Percentiles rank a stretch among this genome's conserved stretches.
phyloP scores from a whole-genome alignment of 2,888 invertebrate genomes.

The Beris chalybata region DNA sequence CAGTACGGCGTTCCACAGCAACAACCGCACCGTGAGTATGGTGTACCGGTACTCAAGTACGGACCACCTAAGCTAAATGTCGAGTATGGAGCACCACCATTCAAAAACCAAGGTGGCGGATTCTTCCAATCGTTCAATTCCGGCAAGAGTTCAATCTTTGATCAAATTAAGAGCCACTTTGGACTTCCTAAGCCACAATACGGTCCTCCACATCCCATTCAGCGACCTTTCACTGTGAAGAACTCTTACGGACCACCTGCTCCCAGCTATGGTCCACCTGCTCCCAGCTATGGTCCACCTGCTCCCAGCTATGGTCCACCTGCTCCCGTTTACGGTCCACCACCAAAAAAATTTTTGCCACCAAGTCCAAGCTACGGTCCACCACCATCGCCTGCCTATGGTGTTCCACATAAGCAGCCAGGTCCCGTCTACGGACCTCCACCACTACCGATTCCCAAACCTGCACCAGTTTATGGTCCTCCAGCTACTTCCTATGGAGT shows the following conservation, averaged over 20 bases:
- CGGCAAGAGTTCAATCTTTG: slow-evolving; percentile 44
- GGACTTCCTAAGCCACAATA: slow-evolving; percentile 55
- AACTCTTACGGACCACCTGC: slow-evolving; percentile 55
- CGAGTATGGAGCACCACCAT: slow-evolving; percentile 55
- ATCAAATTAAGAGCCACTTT: slow-evolving; percentile 54
- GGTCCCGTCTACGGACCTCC: slow-evolving; percentile 37
- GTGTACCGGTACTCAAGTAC: slow-evolving; percentile 55
- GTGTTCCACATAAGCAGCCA: slow-evolving; percentile 33
- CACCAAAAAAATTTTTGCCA: slow-evolving; percentile 49
- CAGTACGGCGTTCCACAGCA: slow-evolving; percentile 60
- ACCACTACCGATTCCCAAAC: slow-evolving; percentile 24
- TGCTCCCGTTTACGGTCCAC: slow-evolving; percentile 46
- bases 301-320: slow-evolving; percentile 52
- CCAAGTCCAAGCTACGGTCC: slow-evolving; percentile 48
- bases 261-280: slow-evolving; percentile 56
- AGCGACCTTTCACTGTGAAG: slow-evolving; percentile 53
- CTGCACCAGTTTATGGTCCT: slow-evolving; percentile 41
- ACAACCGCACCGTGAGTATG: slow-evolving; percentile 52
- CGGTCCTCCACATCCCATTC: slow-evolving; percentile 53
- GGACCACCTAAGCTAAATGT: slow-evolving; percentile 59
- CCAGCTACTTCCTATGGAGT: slow-evolving; percentile 35
- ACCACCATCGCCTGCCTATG: slow-evolving; percentile 45
- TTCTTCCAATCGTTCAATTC: slow-evolving; percentile 25
- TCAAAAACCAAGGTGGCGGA: slow-evolving; percentile 31
- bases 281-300: slow-evolving; percentile 55